Evolutionary conservation across 1,140 invertebrate species (phyloP), one percentile per base, ranked within the genome.

Genomic region (Acromyrmex heyeri): DNA sequence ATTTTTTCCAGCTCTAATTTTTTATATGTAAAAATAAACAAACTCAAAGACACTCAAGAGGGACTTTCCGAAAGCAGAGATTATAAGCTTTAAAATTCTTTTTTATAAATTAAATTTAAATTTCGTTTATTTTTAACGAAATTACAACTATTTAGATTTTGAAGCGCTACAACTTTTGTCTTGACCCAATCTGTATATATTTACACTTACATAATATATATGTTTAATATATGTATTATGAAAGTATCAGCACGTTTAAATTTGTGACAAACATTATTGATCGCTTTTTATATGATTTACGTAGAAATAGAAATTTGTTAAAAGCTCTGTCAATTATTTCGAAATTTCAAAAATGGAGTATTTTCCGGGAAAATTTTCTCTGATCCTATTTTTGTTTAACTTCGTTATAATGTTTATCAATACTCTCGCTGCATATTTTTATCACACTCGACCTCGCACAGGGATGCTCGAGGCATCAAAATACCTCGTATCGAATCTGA

Each of bases 401-500:
- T 48, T n/a, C 3, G 38, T 48, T 34, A 44, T 27, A 73, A 82
- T 72, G 27, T 61, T 73, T 73, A 34, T 50, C 79, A 48, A 61
- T 44, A 34, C 24, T 72, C 38, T 61, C 67, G 6, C 7, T 44
- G 34, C 18, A 61, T 44, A 75, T 75, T 75, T 83, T 83, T 75
- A 75, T 61, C 55, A 73, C 38, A 30, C 67, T 57, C 16, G 48
- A 24, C 53, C 12, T 12, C 24, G 21, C 55, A 16, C 24, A 21
- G 21, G 38, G 3, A 73, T 70, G 67, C 79, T 70, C 24, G 53
- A 38, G 38, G 67, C 79, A 55, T 73, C 53, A 55, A 73, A 67
- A 82, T 82, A 82, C 79, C 38, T 82, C 53, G 55, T 69, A 59
- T 55, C 67, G 24, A 61, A 14, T 67, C 79, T 73, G 53, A 2